These are phyloP conservation scores for Ormyrus rosae DNA, from an alignment of 2,888 invertebrate genomes.

Conservation along the genomic window DNA sequence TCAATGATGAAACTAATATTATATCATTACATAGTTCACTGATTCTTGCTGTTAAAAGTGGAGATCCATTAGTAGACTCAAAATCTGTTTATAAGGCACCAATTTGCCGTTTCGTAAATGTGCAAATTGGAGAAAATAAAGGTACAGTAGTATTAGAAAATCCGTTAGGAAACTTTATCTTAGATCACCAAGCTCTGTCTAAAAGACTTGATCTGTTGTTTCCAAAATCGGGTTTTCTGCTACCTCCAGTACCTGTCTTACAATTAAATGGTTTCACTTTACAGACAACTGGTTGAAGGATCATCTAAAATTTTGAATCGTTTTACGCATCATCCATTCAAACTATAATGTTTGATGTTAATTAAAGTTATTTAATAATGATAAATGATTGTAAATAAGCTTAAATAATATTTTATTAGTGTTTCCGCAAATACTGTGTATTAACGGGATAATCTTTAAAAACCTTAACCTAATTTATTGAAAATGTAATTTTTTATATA, in stretches of 20 bases:
- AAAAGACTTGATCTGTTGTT: slow-evolving; percentile 52
- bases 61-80: slow-evolving; percentile 39
- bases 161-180: slow-evolving; percentile 77
- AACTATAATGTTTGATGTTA: slow-evolving; percentile 24
- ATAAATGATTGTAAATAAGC: slow-evolving; percentile 31
- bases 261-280: slow-evolving; percentile 51
- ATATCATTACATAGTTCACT: slow-evolving; percentile 63
- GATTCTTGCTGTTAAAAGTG: slow-evolving; percentile 69
- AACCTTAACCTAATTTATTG: no score
- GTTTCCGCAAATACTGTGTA: slow-evolving; percentile 13
- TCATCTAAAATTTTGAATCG: not conserved
- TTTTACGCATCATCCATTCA: slow-evolving; percentile 19
- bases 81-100: slow-evolving; percentile 72
- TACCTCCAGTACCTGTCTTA: slow-evolving; percentile 41
- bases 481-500: no score
- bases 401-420: slow-evolving; percentile 37
- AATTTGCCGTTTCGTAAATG: slow-evolving; percentile 81
- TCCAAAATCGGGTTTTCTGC: slow-evolving; percentile 45
- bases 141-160: slow-evolving; percentile 83
- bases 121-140: slow-evolving; percentile 76
- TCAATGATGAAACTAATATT: slow-evolving; percentile 61
- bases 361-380: not conserved
- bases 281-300: slow-evolving; percentile 37
- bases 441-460: not conserved
- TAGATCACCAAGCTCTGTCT: slow-evolving; percentile 57